Evolutionary conservation across 2,113 vertebrate species (phyloP).

Genomic region (Lontra canadensis): DNA sequence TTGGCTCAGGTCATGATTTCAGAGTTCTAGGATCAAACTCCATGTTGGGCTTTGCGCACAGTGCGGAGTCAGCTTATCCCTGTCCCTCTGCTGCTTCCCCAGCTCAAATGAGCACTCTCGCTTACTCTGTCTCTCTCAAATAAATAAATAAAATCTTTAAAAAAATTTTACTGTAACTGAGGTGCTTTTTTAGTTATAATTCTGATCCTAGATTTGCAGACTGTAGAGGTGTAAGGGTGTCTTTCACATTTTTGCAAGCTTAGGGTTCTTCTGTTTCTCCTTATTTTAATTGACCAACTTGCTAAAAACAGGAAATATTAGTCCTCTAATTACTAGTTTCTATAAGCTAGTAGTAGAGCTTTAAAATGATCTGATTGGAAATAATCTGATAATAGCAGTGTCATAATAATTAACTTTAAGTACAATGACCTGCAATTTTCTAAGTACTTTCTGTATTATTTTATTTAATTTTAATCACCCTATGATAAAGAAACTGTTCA

Average conservation of each 20-base stretch:
- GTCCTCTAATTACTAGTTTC: neutral
- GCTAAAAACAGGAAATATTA: neutral
- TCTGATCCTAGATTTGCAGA: neutral
- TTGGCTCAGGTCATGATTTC: neutral
- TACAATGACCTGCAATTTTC: neutral
- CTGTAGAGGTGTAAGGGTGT: neutral
- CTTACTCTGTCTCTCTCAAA: neutral
- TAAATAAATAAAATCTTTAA: neutral
- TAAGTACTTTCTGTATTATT: neutral
- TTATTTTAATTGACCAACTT: conserved; percentile 14
- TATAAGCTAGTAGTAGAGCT: neutral
- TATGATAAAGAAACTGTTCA: neutral
- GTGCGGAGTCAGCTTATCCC: neutral
- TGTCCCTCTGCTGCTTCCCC: neutral
- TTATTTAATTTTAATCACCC: neutral
- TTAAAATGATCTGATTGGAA: conserved; percentile 8
- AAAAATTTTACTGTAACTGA: neutral
- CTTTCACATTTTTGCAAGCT: neutral
- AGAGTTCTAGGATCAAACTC: neutral
- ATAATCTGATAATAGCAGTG: neutral
- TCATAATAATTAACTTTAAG: neutral
- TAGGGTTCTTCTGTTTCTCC: neutral
- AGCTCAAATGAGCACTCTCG: neutral
- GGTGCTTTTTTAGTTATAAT: neutral
- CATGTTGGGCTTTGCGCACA: neutral